These are phyloP conservation scores for Parapsyche elsis DNA, from an alignment of 1,140 invertebrate species.

Conservation along the genomic window DNA sequence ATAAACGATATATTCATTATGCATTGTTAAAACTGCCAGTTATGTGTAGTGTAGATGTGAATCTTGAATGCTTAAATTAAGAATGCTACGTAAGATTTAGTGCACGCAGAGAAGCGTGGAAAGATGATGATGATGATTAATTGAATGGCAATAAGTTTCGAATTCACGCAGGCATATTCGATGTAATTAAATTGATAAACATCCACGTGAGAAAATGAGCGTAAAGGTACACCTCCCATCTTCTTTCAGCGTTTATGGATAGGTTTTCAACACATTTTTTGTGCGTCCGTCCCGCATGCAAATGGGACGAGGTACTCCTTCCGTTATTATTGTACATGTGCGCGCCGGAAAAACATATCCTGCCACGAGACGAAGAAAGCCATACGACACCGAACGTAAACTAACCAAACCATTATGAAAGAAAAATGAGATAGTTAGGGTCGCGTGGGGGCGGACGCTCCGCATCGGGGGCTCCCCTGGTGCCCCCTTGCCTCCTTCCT, in stretches of 20 bases:
- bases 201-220: not conserved
- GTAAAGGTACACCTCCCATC: not conserved
- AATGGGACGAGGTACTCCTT: constrained; percentile 4
- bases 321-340: constrained; percentile 21
- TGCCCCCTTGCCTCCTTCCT: not conserved
- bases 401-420: constrained; percentile 55
- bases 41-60: no score
- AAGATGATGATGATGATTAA: no score
- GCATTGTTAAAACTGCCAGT: no score
- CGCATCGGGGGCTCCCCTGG: not conserved
- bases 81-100: no score
- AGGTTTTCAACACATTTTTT: constrained; percentile 17
- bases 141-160: no score
- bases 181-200: not conserved
- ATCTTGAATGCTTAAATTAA: no score
- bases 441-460: constrained; percentile 27
- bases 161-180: no score
- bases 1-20: no score
- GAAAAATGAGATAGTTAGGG: constrained; percentile 54
- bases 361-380: constrained; percentile 50
- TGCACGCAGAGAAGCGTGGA: no score
- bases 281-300: constrained; percentile 11
- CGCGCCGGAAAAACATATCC: constrained; percentile 50
- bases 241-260: not conserved
- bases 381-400: constrained; percentile 54